Percentiles rank a stretch among this genome's conserved stretches.
These are phyloP conservation scores for Bilobella aurantiaca DNA, from an alignment of 1,140 invertebrate species.

Conservation along the genomic window DNA sequence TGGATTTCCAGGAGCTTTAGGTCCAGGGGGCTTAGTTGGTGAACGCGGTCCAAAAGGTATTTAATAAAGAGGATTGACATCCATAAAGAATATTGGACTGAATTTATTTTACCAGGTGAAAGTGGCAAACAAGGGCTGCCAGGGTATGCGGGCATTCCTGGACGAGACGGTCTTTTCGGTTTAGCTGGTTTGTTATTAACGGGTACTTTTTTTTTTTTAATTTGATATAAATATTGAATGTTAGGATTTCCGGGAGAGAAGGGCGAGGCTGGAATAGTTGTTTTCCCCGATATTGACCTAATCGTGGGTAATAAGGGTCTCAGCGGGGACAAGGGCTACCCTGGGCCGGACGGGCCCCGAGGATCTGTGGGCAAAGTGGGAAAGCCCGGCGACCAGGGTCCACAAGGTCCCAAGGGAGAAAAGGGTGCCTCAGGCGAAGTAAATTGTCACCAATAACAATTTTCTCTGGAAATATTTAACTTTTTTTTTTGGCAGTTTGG, in stretches of 20 bases:
- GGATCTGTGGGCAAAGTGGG: conserved; percentile 21
- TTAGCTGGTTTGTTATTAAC: conserved; percentile 15
- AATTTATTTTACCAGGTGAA: neutral
- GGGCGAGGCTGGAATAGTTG: conserved; percentile 27
- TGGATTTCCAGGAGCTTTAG: conserved; percentile 5
- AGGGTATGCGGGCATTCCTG: conserved; percentile 15
- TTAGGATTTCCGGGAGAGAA: neutral
- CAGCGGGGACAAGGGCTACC: conserved; percentile 22
- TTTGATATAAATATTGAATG: neutral
- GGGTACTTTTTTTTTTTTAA: neutral
- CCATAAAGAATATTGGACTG: neutral
- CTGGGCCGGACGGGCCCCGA: conserved; percentile 15
- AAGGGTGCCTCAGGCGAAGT: conserved; percentile 2
- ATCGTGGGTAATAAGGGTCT: conserved; percentile 5
- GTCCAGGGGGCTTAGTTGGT: conserved; percentile 19
- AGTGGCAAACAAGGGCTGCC: conserved; percentile 17
- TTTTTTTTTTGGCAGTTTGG: conserved; percentile 20
- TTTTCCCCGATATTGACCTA: conserved; percentile 18
- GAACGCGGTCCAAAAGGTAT: conserved; percentile 20
- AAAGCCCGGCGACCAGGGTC: conserved; percentile 29
- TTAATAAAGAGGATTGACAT: neutral
- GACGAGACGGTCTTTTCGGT: conserved; percentile 20
- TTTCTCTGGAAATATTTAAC: neutral
- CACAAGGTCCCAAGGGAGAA: conserved; percentile 4
- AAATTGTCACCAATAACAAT: conserved; percentile 1